A percentile compares a stretch with the other conserved stretches of the same genome.
phyloP scores from a whole-genome alignment of 2,113 vertebrate genomes.

The Zeus faber region DNA sequence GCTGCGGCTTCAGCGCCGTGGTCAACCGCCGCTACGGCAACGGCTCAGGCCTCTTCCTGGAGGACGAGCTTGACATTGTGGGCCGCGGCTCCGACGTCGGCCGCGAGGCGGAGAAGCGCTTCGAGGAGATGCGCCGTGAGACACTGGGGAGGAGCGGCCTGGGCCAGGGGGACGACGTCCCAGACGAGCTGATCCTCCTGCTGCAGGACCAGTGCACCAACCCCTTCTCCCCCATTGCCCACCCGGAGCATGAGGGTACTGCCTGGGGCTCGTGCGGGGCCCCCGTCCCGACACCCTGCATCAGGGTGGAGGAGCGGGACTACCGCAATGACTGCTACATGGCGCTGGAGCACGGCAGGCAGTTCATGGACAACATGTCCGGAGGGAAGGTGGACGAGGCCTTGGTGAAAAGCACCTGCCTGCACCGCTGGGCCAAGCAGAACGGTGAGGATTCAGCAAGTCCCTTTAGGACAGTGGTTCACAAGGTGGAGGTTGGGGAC shows the following conservation, averaged over 20 bases:
- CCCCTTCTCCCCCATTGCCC: constrained; percentile 90
- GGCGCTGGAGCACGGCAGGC: constrained; percentile 94
- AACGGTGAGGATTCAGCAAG: too few relatives aligned
- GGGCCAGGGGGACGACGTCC: constrained; percentile 82
- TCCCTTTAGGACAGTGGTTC: too few relatives aligned
- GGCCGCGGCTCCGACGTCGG: constrained; percentile 90
- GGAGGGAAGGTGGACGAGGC: constrained; percentile 96
- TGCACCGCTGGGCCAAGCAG: constrained; percentile 94
- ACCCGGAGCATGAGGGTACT: constrained; percentile 75
- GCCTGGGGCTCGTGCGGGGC: constrained; percentile 65
- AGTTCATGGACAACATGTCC: constrained; percentile 99
- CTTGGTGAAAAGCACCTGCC: constrained; percentile 92
- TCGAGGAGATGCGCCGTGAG: constrained; percentile 85
- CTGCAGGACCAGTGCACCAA: constrained; percentile 97
- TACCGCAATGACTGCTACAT: constrained; percentile 95
- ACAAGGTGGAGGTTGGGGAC: background rate
- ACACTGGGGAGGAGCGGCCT: constrained; percentile 79
- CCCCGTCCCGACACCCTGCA: constrained; percentile 63
- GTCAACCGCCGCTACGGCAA: constrained; percentile 96
- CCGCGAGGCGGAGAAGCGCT: constrained; percentile 91
- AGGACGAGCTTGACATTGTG: constrained; percentile 97
- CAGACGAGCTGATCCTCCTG: constrained; percentile 90
- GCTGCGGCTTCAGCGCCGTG: constrained; percentile 95
- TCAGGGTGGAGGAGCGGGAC: constrained; percentile 93
- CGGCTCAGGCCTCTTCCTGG: constrained; percentile 92